phyloP scores from a whole-genome alignment of 2,888 invertebrate species.

The Napeogenes inachia region DNA sequence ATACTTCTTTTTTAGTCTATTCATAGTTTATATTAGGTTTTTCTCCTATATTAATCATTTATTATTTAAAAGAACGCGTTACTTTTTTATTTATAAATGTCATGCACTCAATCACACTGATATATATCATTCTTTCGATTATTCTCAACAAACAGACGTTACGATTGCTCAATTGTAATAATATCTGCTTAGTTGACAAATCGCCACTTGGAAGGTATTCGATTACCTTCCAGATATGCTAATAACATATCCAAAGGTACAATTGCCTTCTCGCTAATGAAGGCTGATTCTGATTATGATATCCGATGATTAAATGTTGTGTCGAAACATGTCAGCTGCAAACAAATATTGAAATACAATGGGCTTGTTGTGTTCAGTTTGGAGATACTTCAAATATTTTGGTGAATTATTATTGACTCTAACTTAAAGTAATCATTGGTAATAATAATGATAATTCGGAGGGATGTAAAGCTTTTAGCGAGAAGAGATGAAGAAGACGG shows the following conservation, averaged over 20 bases:
- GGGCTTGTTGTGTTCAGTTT: neutral
- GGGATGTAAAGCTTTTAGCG: too few species aligned
- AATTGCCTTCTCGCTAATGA: conserved; percentile 27
- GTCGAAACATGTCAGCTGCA: conserved; percentile 10
- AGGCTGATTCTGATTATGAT: conserved; percentile 24
- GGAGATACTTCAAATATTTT: neutral
- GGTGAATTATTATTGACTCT: too few species aligned
- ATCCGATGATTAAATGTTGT: conserved; percentile 18
- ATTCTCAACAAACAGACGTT: conserved; percentile 1
- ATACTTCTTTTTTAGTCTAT: too few species aligned
- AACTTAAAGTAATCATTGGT: too few species aligned
- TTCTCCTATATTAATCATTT: too few species aligned
- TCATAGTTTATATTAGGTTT: too few species aligned
- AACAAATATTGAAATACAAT: conserved; percentile 3
- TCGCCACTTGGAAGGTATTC: conserved; percentile 39
- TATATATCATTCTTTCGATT: too few species aligned
- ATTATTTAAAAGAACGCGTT: too few species aligned
- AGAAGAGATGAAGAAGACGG: too few species aligned
- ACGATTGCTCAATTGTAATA: conserved; percentile 26
- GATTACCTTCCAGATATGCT: conserved; percentile 37
- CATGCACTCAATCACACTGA: too few species aligned
- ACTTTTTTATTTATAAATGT: too few species aligned
- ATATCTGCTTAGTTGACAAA: conserved; percentile 46
- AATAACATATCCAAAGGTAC: conserved; percentile 30
- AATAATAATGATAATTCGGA: too few species aligned